A percentile compares a stretch with the other conserved stretches of the same genome.
Conservation (phyloP, 2,113 vertebrate species). For the Varanus komodoensis region DNA sequence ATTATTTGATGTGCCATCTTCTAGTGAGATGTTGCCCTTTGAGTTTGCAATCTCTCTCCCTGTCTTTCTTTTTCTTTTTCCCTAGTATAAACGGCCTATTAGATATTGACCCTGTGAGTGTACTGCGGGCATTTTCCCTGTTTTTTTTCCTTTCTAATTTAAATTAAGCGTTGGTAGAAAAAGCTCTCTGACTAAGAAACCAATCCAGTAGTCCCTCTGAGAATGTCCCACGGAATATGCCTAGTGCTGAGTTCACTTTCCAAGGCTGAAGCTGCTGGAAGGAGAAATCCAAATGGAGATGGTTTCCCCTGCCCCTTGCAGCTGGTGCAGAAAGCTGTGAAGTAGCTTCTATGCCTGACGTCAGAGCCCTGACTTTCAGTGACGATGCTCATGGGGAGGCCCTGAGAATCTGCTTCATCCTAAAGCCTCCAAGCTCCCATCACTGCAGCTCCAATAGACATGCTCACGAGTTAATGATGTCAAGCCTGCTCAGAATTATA, state of each 20-base stretch:
- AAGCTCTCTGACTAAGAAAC: background rate
- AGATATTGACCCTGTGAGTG: background rate
- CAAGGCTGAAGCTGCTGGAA: too few relatives aligned
- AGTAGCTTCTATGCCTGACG: too few relatives aligned
- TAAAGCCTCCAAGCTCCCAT: too few relatives aligned
- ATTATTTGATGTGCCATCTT: conserved; percentile 28
- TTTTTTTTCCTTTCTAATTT: background rate
- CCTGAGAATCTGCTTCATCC: too few relatives aligned
- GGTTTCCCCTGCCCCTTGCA: too few relatives aligned
- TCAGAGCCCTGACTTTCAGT: background rate
- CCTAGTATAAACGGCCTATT: background rate
- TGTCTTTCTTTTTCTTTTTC: background rate
- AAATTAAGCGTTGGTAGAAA: background rate
- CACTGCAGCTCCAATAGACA: too few relatives aligned
- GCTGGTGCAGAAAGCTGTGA: too few relatives aligned
- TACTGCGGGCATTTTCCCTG: background rate
- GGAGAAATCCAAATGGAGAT: too few relatives aligned
- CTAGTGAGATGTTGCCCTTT: conserved; percentile 6
- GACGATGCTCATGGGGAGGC: too few relatives aligned
- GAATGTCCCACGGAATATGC: too few relatives aligned
- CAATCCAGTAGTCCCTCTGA: too few relatives aligned
- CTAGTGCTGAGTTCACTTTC: too few relatives aligned
- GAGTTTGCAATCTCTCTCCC: conserved; percentile 19
- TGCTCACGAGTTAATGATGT: background rate
- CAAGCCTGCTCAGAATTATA: background rate